Evolutionary conservation across 1,140 invertebrate genomes (phyloP).

Genomic region (Elysia chlorotica): DNA sequence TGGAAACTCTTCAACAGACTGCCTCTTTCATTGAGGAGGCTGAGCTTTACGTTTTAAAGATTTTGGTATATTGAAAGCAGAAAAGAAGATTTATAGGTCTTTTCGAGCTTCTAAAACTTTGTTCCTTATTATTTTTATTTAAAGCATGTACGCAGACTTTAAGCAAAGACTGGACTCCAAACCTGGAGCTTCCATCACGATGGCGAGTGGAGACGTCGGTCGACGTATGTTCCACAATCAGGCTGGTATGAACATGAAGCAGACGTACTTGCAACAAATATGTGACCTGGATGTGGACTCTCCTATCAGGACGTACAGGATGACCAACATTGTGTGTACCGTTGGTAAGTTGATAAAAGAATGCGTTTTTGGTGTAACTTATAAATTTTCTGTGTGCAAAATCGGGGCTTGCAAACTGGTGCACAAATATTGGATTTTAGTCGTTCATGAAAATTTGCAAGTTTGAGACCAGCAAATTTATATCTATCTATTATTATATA

Average conservation of each 20-base stretch:
- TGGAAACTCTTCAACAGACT: too few species aligned
- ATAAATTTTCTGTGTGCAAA: not conserved
- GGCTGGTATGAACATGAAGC: not conserved
- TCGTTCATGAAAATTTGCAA: not conserved
- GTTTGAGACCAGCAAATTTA: not conserved
- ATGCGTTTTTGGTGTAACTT: not conserved
- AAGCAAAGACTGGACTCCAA: too few species aligned
- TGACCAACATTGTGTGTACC: constrained; percentile 96
- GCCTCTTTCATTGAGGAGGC: too few species aligned
- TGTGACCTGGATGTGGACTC: constrained; percentile 89
- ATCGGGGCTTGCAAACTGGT: not conserved
- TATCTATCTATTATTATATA: not conserved
- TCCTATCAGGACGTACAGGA: constrained; percentile 63
- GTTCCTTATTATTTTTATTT: too few species aligned
- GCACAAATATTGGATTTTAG: not conserved
- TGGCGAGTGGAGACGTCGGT: too few species aligned
- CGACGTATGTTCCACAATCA: too few species aligned
- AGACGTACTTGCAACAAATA: constrained; percentile 69
- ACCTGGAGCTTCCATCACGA: too few species aligned
- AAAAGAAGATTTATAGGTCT: too few species aligned
- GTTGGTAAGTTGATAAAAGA: constrained; percentile 72
- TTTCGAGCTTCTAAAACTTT: too few species aligned
- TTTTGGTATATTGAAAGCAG: too few species aligned
- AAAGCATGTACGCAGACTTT: too few species aligned
- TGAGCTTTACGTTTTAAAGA: too few species aligned